Percentiles rank a stretch among this genome's conserved stretches.
Evolutionary conservation across 1,140 invertebrate genomes (phyloP).

Genomic region (Camponotus vicinus): DNA sequence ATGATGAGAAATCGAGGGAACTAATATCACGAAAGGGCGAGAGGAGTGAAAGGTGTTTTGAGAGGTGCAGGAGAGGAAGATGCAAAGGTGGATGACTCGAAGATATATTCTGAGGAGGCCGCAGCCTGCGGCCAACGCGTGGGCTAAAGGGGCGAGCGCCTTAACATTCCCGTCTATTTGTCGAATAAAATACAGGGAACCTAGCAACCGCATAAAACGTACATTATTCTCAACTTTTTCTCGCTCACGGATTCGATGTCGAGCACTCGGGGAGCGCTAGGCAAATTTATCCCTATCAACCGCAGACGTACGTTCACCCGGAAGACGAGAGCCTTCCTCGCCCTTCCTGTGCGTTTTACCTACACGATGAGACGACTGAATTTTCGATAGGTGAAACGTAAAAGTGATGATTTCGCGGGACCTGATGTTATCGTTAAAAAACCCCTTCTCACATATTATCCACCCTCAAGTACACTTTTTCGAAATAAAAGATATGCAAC

Average conservation of each 20-base stretch:
- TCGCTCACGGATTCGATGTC: constrained; percentile 34
- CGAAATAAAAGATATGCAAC: neutral
- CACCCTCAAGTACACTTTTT: neutral
- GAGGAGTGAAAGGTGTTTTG: neutral
- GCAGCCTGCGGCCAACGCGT: neutral
- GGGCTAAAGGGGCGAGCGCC: neutral
- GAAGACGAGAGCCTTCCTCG: neutral
- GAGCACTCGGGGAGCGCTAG: constrained; percentile 47
- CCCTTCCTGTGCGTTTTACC: neutral
- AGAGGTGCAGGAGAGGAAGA: neutral
- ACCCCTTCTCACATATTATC: neutral
- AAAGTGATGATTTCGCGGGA: neutral
- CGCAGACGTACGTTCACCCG: constrained; percentile 64
- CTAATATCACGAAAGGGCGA: neutral
- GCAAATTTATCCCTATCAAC: constrained; percentile 75
- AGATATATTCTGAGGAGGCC: constrained; percentile 17
- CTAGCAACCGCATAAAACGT: constrained; percentile 67
- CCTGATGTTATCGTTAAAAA: constrained; percentile 18
- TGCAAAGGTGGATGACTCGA: neutral
- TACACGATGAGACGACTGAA: constrained; percentile 27
- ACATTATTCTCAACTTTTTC: constrained; percentile 75
- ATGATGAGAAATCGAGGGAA: neutral
- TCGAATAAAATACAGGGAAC: constrained; percentile 69
- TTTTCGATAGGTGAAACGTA: constrained; percentile 44
- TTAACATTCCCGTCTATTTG: constrained; percentile 67